Evolutionary conservation across 2,888 invertebrate species (phyloP).

Genomic region (Coleophora deauratella): DNA sequence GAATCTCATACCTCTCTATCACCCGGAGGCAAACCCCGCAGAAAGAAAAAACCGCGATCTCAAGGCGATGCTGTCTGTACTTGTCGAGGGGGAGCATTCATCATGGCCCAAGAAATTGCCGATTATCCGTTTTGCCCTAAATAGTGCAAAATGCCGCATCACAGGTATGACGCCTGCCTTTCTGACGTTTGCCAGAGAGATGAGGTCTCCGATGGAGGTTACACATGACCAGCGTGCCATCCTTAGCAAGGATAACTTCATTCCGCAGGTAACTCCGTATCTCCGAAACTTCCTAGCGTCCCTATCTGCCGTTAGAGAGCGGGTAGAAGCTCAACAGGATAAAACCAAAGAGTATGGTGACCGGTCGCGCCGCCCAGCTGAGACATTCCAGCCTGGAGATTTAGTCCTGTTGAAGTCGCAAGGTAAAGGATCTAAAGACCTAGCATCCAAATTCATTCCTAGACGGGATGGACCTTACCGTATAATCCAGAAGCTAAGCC

Average conservation of each 20-base stretch:
- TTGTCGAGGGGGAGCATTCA: constrained; percentile 2
- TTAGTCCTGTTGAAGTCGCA: constrained; percentile 3
- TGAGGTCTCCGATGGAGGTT: neutral
- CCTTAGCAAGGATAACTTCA: constrained; percentile 2
- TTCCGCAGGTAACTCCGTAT: constrained; percentile 5
- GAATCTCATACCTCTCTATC: constrained; percentile 4
- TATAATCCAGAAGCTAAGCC: constrained; percentile 1
- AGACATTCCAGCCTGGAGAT: constrained; percentile 3
- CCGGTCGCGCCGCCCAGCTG: neutral
- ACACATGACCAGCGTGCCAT: neutral
- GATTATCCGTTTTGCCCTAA: constrained; percentile 4
- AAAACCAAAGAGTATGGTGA: constrained; percentile 4
- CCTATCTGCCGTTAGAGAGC: neutral
- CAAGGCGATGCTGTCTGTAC: constrained; percentile 1
- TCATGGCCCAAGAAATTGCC: constrained; percentile 3
- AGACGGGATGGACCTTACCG: constrained; percentile 9
- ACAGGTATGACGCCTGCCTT: constrained; percentile 4
- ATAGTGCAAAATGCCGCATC: constrained; percentile 1
- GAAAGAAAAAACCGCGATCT: constrained; percentile 8
- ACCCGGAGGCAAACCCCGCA: constrained; percentile 5
- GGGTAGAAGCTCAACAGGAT: constrained; percentile 5
- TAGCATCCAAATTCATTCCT: constrained; percentile 3
- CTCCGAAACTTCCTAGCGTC: neutral
- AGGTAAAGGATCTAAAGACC: neutral
- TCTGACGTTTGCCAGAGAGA: neutral